Percentiles rank a stretch among this genome's conserved stretches.
Conservation (phyloP, 1,140 invertebrate species). For the Epicauta chinensis region DNA sequence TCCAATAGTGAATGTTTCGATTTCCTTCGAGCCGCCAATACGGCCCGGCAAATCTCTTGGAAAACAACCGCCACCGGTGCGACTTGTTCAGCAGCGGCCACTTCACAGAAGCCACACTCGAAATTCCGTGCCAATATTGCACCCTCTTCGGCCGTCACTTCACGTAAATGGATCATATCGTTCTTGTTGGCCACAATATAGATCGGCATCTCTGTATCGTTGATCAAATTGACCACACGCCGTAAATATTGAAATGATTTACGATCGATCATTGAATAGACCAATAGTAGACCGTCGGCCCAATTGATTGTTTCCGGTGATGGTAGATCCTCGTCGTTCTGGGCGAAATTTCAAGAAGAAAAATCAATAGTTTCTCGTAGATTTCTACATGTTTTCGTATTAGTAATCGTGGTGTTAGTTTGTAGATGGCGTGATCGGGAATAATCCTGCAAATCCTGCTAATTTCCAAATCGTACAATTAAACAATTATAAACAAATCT, state of each 20-base stretch:
- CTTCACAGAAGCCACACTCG: conserved; percentile 81
- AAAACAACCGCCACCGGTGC: conserved; percentile 74
- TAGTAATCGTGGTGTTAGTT: background rate
- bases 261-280: conserved; percentile 88
- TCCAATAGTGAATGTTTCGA: conserved; percentile 78
- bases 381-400: background rate
- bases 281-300: conserved; percentile 82
- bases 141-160: conserved; percentile 82
- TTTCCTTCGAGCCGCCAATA: conserved; percentile 66
- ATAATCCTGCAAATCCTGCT: too few species aligned
- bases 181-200: conserved; percentile 83
- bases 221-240: conserved; percentile 62
- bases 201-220: conserved; percentile 65
- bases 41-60: conserved; percentile 71
- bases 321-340: conserved; percentile 66
- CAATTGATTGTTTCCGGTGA: conserved; percentile 72
- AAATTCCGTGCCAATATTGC: conserved; percentile 82
- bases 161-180: conserved; percentile 85
- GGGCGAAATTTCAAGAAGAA: conserved; percentile 28
- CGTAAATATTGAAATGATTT: conserved; percentile 79
- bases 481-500: too few species aligned
- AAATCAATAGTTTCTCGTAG: too few species aligned
- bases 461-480: too few species aligned
- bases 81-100: conserved; percentile 83
- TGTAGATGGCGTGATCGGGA: too few species aligned